A percentile compares a stretch with the other conserved stretches of the same genome.
These are phyloP conservation scores for Streptopelia turtur DNA, from an alignment of 2,797 vertebrate genomes.

Conservation along the genomic window DNA sequence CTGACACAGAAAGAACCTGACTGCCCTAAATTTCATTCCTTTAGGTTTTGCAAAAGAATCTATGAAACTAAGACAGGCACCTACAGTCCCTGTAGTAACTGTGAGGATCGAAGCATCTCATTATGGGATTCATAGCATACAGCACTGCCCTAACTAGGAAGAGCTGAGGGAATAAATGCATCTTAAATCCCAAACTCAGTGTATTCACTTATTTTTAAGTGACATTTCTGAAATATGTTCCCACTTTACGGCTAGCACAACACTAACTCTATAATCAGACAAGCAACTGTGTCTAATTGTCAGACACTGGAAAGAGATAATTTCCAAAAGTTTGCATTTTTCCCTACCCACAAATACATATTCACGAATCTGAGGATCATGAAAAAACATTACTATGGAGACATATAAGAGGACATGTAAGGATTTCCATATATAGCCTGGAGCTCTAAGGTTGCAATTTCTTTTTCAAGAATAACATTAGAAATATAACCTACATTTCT, in stretches of 20 bases:
- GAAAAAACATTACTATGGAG: neutral
- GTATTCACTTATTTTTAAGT: neutral
- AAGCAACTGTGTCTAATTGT: neutral
- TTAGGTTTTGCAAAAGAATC: neutral
- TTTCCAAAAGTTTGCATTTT: neutral
- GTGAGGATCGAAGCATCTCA: neutral
- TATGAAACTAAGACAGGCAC: neutral
- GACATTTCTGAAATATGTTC: neutral
- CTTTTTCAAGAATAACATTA: constrained; percentile 9
- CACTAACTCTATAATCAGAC: neutral
- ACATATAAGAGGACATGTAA: neutral
- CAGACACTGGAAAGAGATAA: neutral
- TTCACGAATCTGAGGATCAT: neutral
- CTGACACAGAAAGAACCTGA: neutral
- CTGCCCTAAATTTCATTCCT: neutral
- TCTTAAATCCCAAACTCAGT: neutral
- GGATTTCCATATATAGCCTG: constrained; percentile 12
- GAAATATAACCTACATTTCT: constrained; percentile 34
- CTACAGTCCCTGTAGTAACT: neutral
- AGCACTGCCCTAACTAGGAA: neutral
- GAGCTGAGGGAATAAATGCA: neutral
- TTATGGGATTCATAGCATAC: neutral
- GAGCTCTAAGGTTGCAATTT: neutral
- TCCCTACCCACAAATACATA: neutral
- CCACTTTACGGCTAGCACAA: neutral